Evolutionary conservation across 2,797 vertebrate genomes (phyloP).

Genomic region (Helostoma temminkii): DNA sequence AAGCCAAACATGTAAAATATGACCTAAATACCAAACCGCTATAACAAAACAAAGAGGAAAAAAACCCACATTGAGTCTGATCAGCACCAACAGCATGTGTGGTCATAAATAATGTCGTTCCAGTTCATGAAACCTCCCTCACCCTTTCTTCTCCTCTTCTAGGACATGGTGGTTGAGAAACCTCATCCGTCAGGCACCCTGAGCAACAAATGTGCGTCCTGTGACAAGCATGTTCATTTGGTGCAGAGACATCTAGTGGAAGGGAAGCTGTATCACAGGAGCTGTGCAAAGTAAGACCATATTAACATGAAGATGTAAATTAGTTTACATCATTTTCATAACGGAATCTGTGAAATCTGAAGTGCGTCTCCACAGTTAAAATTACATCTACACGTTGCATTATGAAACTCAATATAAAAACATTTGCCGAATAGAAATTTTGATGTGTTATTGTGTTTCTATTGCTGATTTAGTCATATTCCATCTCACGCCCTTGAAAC

Average conservation of each 20-base stretch:
- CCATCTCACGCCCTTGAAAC: too few relatives aligned
- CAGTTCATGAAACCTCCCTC: not conserved
- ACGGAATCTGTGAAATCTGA: not conserved
- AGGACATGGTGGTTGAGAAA: conserved; percentile 70
- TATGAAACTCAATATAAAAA: not conserved
- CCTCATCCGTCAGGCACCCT: conserved; percentile 64
- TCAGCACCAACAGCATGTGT: not conserved
- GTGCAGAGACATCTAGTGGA: conserved; percentile 94
- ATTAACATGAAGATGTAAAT: not conserved
- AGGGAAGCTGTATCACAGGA: conserved; percentile 95
- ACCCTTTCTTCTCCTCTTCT: not conserved
- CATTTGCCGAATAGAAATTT: not conserved
- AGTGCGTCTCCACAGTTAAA: not conserved
- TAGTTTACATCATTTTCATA: not conserved
- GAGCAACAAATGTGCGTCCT: conserved; percentile 88
- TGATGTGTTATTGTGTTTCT: not conserved
- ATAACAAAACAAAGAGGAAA: conserved; percentile 5
- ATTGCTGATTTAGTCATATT: too few relatives aligned
- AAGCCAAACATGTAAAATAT: not conserved
- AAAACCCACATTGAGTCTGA: not conserved
- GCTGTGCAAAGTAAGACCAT: conserved; percentile 91
- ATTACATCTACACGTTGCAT: not conserved
- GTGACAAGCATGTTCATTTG: conserved; percentile 90
- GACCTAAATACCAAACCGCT: conserved; percentile 5
- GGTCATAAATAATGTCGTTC: not conserved